Evolutionary conservation across 1,140 invertebrate species (phyloP).

Genomic region (Trachymyrmex cornetzi): DNA sequence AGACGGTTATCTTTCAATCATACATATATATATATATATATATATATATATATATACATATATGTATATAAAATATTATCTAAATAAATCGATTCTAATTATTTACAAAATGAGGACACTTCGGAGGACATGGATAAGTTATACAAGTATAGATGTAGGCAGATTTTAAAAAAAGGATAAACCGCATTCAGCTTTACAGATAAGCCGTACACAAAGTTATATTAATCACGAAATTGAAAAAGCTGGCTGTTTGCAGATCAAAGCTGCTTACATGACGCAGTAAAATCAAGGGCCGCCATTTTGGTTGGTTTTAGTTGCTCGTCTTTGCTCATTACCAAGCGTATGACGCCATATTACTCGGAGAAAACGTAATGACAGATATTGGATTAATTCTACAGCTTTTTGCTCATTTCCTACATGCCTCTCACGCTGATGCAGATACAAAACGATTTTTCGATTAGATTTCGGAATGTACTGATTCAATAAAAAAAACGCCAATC

Average conservation of each 20-base stretch:
- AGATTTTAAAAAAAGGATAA: background rate
- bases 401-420: background rate
- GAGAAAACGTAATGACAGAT: background rate
- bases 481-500: background rate
- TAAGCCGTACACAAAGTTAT: background rate
- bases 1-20: background rate
- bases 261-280: background rate
- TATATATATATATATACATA: slow-evolving; percentile 10
- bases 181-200: background rate
- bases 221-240: background rate
- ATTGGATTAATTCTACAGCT: background rate
- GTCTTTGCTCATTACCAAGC: background rate
- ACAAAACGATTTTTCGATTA: background rate
- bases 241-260: background rate
- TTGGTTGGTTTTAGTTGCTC: slow-evolving; percentile 15
- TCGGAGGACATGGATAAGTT: background rate
- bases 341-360: slow-evolving; percentile 39
- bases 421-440: background rate
- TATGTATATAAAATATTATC: too few relatives aligned
- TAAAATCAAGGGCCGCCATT: slow-evolving; percentile 65
- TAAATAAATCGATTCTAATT: background rate
- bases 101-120: background rate
- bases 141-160: background rate
- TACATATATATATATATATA: slow-evolving; percentile 16
- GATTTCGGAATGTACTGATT: background rate